Percentiles rank a stretch among this genome's conserved stretches.
Evolutionary conservation across 1,140 invertebrate genomes (phyloP).

Genomic region (Ostrea edulis): DNA sequence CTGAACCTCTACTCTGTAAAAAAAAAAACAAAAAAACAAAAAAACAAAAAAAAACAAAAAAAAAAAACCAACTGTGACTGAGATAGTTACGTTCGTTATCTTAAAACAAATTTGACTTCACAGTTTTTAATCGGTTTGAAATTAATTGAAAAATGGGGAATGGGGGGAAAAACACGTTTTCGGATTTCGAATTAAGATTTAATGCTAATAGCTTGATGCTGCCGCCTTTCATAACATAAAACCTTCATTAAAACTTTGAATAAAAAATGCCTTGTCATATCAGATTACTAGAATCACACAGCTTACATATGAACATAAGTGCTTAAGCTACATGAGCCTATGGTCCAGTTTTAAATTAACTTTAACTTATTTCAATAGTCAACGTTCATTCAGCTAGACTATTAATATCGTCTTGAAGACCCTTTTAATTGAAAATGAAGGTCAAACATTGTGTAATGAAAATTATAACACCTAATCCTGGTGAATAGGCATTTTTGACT

Average conservation of each 20-base stretch:
- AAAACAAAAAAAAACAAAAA: too few species aligned
- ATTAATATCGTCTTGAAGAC: background rate
- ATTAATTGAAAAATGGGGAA: too few species aligned
- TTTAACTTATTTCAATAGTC: constrained; percentile 18
- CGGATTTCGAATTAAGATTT: background rate
- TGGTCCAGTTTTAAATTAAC: constrained; percentile 10
- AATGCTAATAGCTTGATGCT: background rate
- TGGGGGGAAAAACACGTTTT: background rate
- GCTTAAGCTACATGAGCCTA: background rate
- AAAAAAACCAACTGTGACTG: too few species aligned
- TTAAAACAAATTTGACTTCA: too few species aligned
- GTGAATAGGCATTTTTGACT: background rate
- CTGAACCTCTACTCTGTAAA: too few species aligned
- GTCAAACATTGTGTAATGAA: background rate
- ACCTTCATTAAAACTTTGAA: background rate
- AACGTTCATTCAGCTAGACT: background rate
- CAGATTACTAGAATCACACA: constrained; percentile 21
- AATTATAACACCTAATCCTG: background rate
- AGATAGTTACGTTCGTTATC: too few species aligned
- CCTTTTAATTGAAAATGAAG: background rate
- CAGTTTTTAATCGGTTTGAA: too few species aligned
- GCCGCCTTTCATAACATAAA: constrained; percentile 7
- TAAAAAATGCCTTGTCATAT: constrained; percentile 5
- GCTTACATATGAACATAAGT: background rate
- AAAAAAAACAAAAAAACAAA: too few species aligned